phyloP scores from a whole-genome alignment of 2,797 vertebrate genomes.

The Knipowitschia caucasica region DNA sequence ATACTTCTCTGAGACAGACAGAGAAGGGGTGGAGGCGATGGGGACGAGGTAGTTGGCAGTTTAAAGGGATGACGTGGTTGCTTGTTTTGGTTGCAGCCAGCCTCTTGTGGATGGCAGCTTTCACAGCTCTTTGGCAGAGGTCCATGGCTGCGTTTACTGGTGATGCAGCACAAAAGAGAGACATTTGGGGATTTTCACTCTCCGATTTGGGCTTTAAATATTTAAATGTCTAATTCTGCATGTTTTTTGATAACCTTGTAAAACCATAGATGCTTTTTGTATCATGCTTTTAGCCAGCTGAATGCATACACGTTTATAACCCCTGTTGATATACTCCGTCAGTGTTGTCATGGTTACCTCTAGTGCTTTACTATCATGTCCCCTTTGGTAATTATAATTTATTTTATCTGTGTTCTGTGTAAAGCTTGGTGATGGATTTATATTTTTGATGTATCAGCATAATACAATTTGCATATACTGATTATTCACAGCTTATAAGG shows the following conservation, averaged over 20 bases:
- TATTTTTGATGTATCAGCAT: too few species aligned
- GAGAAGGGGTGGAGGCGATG: conserved; percentile 5
- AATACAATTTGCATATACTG: too few species aligned
- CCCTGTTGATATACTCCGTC: too few species aligned
- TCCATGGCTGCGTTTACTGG: conserved; percentile 54
- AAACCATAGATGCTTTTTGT: too few species aligned
- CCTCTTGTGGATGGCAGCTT: conserved; percentile 57
- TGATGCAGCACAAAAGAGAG: conserved; percentile 61
- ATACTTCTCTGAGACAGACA: not conserved
- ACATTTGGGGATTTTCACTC: conserved; percentile 14
- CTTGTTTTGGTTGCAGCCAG: conserved; percentile 63
- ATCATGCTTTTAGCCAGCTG: not conserved
- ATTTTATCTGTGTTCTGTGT: too few species aligned
- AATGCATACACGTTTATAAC: not conserved
- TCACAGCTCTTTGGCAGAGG: conserved; percentile 61
- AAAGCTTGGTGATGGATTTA: too few species aligned
- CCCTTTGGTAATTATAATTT: too few species aligned
- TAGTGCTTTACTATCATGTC: too few species aligned
- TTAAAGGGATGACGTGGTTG: conserved; percentile 43
- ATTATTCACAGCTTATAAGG: too few species aligned
- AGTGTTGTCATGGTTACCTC: too few species aligned
- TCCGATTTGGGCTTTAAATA: conserved; percentile 17
- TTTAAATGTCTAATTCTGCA: conserved; percentile 1
- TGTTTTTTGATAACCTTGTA: conserved; percentile 7
- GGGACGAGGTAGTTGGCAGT: conserved; percentile 18